Evolutionary conservation across 1,140 invertebrate genomes (phyloP), one percentile per base, ranked within the genome.

Genomic region (Geopemphigus sp.): DNA sequence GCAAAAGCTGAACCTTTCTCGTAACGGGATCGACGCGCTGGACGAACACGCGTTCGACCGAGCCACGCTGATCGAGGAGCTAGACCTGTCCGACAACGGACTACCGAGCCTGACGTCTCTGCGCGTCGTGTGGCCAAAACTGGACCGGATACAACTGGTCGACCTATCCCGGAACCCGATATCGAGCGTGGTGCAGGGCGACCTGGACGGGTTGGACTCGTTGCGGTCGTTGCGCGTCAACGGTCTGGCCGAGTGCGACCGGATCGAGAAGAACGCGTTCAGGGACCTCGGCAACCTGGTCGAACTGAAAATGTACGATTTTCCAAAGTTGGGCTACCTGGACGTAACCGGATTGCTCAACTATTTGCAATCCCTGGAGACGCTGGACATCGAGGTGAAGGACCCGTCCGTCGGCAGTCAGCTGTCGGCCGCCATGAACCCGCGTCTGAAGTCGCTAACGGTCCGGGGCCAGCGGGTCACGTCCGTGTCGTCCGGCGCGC

Each of bases 181-280:
- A 8, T 86, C 86, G 26, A 88, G 88, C 11, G 88, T 96, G 15
- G 88, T 90, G 0, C 90, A 92, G 81, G 90, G 90, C 8, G 92
- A 92, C 83, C 93, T 95, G 81, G 89, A 89, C 29, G 89, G 89
- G 17, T 85, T 96, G 17, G 85, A 88, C 39, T 88, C 89, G 68
- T 84, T 95, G 29, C 88, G 89, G 80, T 85, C 86, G 0, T 85
- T 96, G 14, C 89, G 89, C 80, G 88, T 95, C 39, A 88, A 89
- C 61, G 87, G 91, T 83, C 85, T 96, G 54, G 84, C 88, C 3
- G 88, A 91, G 82, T 91, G 92, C 81, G 90, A 87, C 0, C 89
- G 91, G 84, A 91, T 96, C 56, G 94, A 96, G 83, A 93, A 93
- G 85, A 91, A 89, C 80, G 91, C 93, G n/a, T 94, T 96, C 83